Evolutionary conservation across 2,113 vertebrate genomes (phyloP).

Genomic region (Takifugu bimaculatus): DNA sequence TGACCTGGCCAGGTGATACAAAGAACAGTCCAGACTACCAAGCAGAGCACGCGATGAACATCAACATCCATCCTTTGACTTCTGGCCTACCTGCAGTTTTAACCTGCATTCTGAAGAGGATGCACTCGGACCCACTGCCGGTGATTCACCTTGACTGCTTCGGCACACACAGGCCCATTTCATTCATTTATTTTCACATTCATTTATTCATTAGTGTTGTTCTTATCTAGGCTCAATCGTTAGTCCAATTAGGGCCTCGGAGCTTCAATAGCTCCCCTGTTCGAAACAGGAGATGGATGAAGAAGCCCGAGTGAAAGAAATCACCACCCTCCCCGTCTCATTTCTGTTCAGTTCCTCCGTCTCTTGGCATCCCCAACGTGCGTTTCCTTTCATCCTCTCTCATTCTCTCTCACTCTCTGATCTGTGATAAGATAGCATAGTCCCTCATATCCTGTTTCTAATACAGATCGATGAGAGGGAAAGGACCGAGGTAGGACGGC

Average conservation of each 20-base stretch:
- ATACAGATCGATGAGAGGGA: slow-evolving; percentile 73
- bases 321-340: slow-evolving; percentile 28
- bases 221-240: slow-evolving; percentile 59
- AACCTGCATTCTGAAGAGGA: background rate
- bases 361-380: slow-evolving; percentile 35
- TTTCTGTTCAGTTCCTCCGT: slow-evolving; percentile 36
- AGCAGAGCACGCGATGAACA: slow-evolving; percentile 21
- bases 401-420: slow-evolving; percentile 58
- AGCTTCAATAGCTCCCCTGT: slow-evolving; percentile 35
- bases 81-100: slow-evolving; percentile 10
- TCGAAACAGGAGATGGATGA: slow-evolving; percentile 54
- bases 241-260: slow-evolving; percentile 60
- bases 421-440: slow-evolving; percentile 73
- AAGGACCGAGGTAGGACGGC: slow-evolving; percentile 52
- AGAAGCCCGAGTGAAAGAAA: slow-evolving; percentile 48
- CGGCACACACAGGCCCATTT: slow-evolving; percentile 29
- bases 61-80: slow-evolving; percentile 33
- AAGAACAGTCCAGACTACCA: slow-evolving; percentile 29
- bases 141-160: slow-evolving; percentile 19
- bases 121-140: background rate
- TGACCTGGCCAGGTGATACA: slow-evolving; percentile 41
- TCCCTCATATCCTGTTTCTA: slow-evolving; percentile 75
- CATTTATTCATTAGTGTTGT: slow-evolving; percentile 62
- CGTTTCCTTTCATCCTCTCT: slow-evolving; percentile 53
- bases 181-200: slow-evolving; percentile 63